Conservation (phyloP, 2,797 vertebrate species). For the Chromis chromis region DNA sequence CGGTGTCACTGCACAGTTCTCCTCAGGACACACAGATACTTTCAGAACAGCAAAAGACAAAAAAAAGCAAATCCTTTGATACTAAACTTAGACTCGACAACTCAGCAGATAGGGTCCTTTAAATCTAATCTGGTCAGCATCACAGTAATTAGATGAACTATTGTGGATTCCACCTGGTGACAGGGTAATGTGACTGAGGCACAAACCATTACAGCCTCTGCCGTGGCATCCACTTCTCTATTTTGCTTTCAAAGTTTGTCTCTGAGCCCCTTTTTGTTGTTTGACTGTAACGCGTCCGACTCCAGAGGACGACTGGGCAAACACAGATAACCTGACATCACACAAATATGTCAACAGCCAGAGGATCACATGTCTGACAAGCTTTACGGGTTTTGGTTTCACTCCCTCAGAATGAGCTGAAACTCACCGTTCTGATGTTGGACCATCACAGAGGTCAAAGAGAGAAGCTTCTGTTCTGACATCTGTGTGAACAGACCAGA, state of each 20-base stretch:
- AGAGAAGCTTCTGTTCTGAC: background rate
- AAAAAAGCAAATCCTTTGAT: background rate
- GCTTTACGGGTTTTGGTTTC: slow-evolving; percentile 2
- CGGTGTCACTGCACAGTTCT: background rate
- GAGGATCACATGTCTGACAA: background rate
- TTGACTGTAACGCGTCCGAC: background rate
- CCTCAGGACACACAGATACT: slow-evolving; percentile 8
- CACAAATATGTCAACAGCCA: slow-evolving; percentile 14
- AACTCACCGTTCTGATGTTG: background rate
- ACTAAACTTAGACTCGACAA: slow-evolving; percentile 16
- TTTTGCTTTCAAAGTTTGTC: too few species aligned
- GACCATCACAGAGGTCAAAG: background rate
- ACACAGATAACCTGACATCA: slow-evolving; percentile 33
- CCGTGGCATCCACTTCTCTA: background rate
- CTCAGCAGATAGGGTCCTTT: slow-evolving; percentile 6
- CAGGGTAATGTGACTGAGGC: background rate
- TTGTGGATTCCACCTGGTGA: slow-evolving; percentile 11
- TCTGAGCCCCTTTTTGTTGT: background rate
- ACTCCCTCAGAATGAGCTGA: background rate
- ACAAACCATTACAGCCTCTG: background rate
- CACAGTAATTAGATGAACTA: slow-evolving; percentile 43
- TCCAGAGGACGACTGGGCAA: slow-evolving; percentile 19
- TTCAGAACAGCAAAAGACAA: slow-evolving; percentile 18
- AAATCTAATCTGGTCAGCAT: slow-evolving; percentile 36
- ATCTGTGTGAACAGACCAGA: background rate